phyloP scores from a whole-genome alignment of 2,113 vertebrate genomes.

The Mus pahari region DNA sequence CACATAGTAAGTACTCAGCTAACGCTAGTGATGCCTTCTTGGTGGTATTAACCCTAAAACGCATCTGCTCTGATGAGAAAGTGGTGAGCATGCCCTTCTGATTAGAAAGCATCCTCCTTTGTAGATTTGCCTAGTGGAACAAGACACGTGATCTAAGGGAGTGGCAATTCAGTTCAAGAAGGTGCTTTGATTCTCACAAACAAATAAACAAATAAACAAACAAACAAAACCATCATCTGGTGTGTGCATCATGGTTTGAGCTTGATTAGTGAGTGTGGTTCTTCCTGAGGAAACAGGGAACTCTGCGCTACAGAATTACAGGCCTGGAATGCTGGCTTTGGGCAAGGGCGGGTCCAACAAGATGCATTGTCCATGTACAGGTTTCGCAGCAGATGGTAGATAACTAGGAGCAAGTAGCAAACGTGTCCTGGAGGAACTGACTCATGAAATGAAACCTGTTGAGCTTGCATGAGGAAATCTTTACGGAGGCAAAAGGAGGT shows the following conservation, averaged over 20 bases:
- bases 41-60: background rate
- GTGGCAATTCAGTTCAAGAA: background rate
- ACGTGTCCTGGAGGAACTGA: background rate
- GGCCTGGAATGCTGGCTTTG: background rate
- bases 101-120: background rate
- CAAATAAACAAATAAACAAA: no score
- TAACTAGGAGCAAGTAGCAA: background rate
- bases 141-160: background rate
- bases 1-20: background rate
- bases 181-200: background rate
- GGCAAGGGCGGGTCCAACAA: background rate
- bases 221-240: background rate
- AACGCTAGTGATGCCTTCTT: background rate
- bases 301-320: background rate
- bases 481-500: background rate
- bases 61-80: background rate
- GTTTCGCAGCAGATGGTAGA: background rate
- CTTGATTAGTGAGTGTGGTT: background rate
- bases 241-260: background rate
- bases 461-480: slow-evolving; percentile 20
- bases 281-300: background rate
- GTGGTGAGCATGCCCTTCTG: background rate
- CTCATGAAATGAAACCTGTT: background rate
- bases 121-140: background rate
- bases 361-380: background rate